Base-by-base conservation (phyloP, 2,113 vertebrate genomes). In the Ameiurus melas region DNA sequence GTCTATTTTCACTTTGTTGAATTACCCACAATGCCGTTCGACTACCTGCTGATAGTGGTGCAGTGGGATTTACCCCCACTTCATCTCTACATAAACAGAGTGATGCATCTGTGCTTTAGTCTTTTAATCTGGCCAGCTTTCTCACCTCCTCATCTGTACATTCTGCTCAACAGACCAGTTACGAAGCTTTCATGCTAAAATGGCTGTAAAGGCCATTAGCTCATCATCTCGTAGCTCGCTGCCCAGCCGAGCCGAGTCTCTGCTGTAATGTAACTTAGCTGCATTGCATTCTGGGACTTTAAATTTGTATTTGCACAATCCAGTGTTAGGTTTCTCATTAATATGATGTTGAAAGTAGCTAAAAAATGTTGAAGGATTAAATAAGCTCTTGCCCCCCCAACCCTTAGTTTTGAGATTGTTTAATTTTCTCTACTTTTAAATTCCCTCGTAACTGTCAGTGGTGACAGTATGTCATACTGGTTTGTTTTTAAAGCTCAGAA, bases 351-450 rank as follows among this genome's bases (percentile, higher is more conserved):
- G 62, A 33, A 71, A 19, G 7, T 39, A 39, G 33, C 19, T 73
- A 39, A 19, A 39, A 73, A 73, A 73, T 39, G 17, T 2, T 39
- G 17, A 71, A 30, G 8, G 30, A 36, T 22, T n/a, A 73, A 39
- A 20, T 22, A 39, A 20, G 7, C 17, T 8, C 2, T 9, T 20
- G 39, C 22, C 43, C 43, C 43, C 0, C 20, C 20, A 39, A 36
- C 8, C 17, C 8, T 19, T 47, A 1, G 10, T 25, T 77, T 47
- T 77, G 73, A 77, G 33, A 71, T 3, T 22, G n/a, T 66, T 73
- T 20, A 64, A 55, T 36, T 84, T 68, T 53, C 25, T 81, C n/a
- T 13, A 55, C 51, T 87, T 22, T 87, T 25, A 30, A 68, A 68
- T 9, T 68, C 64, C 9, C 2, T 64, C 27, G 2, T 25, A 64